Percentiles rank a stretch among this genome's conserved stretches.
Evolutionary conservation across 2,888 invertebrate species (phyloP).

Genomic region (Ennomos erosarius): DNA sequence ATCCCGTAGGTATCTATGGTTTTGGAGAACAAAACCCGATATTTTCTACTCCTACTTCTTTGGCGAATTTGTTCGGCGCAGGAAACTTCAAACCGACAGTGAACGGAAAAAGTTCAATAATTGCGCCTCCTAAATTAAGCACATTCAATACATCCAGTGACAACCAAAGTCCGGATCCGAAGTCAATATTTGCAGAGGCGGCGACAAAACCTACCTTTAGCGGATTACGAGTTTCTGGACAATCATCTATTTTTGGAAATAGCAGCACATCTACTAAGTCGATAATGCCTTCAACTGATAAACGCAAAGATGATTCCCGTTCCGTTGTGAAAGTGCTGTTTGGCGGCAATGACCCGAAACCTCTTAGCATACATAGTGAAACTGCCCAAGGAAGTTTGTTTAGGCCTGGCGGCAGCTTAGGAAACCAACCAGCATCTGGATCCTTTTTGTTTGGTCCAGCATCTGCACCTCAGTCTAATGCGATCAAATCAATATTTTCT

Average conservation of each 20-base stretch:
- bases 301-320: conserved; percentile 48
- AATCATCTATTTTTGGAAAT: conserved; percentile 42
- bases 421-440: conserved; percentile 17
- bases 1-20: conserved; percentile 40
- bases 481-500: conserved; percentile 44
- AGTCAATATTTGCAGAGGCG: conserved; percentile 54
- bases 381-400: conserved; percentile 63
- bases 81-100: conserved; percentile 41
- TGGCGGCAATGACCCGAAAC: conserved; percentile 56
- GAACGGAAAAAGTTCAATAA: conserved; percentile 49
- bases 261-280: conserved; percentile 56
- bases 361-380: conserved; percentile 62
- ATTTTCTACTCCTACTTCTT: conserved; percentile 46
- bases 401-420: conserved; percentile 58
- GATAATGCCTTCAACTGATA: conserved; percentile 52
- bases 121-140: conserved; percentile 67
- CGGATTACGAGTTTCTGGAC: conserved; percentile 12
- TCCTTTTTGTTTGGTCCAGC: conserved; percentile 46
- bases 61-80: conserved; percentile 43
- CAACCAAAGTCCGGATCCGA: conserved; percentile 45
- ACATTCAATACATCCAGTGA: conserved; percentile 45
- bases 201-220: conserved; percentile 52
- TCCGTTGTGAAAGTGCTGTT: conserved; percentile 67
- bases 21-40: conserved; percentile 45
- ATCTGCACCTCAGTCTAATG: conserved; percentile 42